Conservation (phyloP, 2,113 vertebrate species). For the Prunella himalayana region DNA sequence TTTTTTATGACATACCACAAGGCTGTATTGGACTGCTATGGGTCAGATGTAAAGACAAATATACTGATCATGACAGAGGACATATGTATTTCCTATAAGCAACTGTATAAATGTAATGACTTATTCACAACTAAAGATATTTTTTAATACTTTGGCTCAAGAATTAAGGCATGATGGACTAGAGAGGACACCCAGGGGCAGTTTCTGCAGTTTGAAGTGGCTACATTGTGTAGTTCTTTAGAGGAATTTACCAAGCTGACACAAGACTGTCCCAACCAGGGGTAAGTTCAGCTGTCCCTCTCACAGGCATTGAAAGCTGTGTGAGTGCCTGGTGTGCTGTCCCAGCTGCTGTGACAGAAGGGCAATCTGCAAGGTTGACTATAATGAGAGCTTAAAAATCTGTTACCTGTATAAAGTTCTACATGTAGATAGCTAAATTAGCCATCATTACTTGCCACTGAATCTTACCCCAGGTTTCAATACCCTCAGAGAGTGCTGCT, state of each 20-base stretch:
- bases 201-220: not conserved
- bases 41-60: not conserved
- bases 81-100: not conserved
- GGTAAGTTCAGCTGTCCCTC: not conserved
- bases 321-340: not conserved
- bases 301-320: not conserved
- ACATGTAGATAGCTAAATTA: not conserved
- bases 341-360: not conserved
- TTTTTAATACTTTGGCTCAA: not conserved
- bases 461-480: not conserved
- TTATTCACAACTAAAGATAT: not conserved
- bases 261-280: not conserved
- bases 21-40: not conserved
- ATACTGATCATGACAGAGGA: not conserved
- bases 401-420: not conserved
- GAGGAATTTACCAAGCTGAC: not conserved
- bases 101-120: not conserved
- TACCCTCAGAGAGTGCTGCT: not conserved
- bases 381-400: not conserved
- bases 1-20: not conserved
- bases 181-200: not conserved
- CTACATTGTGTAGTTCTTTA: not conserved
- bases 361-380: not conserved
- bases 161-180: not conserved
- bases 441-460: not conserved